Conservation (phyloP, 2,113 vertebrate species). For the Pterophyllum scalare region DNA sequence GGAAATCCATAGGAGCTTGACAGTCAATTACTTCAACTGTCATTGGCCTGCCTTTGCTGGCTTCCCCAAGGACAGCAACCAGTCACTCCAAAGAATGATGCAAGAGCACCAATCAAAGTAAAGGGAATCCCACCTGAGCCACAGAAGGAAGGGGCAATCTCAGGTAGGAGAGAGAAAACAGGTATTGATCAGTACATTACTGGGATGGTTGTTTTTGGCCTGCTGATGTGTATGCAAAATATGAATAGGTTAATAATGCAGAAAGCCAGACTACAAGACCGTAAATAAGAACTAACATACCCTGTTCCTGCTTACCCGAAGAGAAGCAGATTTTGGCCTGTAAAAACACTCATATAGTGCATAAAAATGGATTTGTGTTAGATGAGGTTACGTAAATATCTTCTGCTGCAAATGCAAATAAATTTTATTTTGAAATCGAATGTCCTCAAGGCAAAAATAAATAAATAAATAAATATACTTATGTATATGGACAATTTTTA, state of each 20-base stretch:
- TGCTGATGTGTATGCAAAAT: not conserved
- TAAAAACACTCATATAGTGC: not conserved
- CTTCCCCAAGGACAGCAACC: slow-evolving; percentile 62
- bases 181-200: not conserved
- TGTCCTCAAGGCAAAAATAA: not conserved
- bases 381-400: not conserved
- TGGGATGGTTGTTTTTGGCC: not conserved
- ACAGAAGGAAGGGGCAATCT: slow-evolving; percentile 4
- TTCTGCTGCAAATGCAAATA: slow-evolving; percentile 3
- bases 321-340: not conserved
- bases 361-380: not conserved
- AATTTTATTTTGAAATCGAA: slow-evolving; percentile 12
- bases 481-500: no score
- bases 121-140: slow-evolving; percentile 44
- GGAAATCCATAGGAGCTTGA: slow-evolving; percentile 67
- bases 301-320: not conserved
- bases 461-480: not conserved
- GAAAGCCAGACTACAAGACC: not conserved
- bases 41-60: slow-evolving; percentile 49
- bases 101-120: slow-evolving; percentile 35
- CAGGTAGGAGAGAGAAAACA: not conserved
- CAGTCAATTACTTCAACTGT: slow-evolving; percentile 73
- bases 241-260: not conserved
- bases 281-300: not conserved
- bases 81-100: slow-evolving; percentile 53